A percentile compares a stretch with the other conserved stretches of the same genome.
Evolutionary conservation across 2,113 vertebrate genomes (phyloP).

Genomic region (Chaenogobius annularis): DNA sequence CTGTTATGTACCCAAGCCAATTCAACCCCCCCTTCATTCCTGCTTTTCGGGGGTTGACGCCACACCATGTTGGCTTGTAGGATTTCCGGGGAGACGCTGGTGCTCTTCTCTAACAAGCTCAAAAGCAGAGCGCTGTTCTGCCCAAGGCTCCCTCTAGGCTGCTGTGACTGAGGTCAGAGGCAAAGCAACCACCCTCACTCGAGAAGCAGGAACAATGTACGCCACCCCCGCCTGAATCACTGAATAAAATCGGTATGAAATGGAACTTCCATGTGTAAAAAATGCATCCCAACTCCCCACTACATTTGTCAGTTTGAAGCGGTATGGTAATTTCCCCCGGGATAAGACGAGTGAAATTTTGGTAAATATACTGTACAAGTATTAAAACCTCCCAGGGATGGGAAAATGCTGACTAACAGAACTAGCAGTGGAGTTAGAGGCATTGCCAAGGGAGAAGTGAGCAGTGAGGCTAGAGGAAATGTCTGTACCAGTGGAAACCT

Average conservation of each 20-base stretch:
- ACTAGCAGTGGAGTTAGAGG: neutral
- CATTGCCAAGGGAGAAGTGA: constrained; percentile 4
- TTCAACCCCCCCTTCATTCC: neutral
- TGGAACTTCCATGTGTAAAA: neutral
- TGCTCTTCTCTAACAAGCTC: constrained; percentile 42
- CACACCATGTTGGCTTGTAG: constrained; percentile 9
- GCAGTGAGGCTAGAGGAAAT: constrained; percentile 8
- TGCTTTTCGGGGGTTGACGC: constrained; percentile 21
- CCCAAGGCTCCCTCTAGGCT: constrained; percentile 38
- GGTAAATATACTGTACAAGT: neutral
- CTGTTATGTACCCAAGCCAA: neutral
- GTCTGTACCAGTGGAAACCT: constrained; percentile 16
- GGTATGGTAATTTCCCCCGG: neutral
- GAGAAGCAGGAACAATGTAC: constrained; percentile 20
- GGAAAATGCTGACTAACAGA: neutral
- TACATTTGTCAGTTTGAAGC: neutral
- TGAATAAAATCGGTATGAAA: constrained; percentile 1
- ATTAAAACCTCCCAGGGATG: constrained; percentile 1
- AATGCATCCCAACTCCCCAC: constrained; percentile 7
- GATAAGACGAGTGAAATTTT: neutral
- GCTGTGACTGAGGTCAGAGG: constrained; percentile 36
- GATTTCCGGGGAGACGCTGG: constrained; percentile 36
- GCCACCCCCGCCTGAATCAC: neutral
- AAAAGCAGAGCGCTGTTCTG: constrained; percentile 33
- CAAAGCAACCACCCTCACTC: constrained; percentile 24